Evolutionary conservation across 2,113 vertebrate species (phyloP).

Genomic region (Larimichthys polyactis): DNA sequence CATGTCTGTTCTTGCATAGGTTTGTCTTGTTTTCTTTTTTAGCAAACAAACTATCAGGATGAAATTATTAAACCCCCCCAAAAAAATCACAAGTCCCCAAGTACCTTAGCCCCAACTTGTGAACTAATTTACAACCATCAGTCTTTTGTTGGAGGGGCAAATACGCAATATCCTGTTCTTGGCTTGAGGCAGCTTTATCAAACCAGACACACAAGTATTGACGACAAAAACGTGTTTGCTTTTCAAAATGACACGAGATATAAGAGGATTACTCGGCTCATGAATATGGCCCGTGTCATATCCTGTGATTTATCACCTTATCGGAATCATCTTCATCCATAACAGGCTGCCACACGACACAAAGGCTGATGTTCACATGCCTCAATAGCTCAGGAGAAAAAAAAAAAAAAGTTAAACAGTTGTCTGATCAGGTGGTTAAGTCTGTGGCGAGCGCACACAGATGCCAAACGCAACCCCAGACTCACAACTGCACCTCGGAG

Average conservation of each 20-base stretch:
- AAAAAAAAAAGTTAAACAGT: slow-evolving; percentile 27
- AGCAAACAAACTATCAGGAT: too few relatives aligned
- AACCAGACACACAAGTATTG: slow-evolving; percentile 33
- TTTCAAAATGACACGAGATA: slow-evolving; percentile 51
- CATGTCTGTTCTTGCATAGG: too few relatives aligned
- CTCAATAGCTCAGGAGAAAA: slow-evolving; percentile 49
- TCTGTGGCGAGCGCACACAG: neutral
- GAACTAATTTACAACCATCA: neutral
- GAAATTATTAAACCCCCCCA: neutral
- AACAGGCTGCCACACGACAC: slow-evolving; percentile 50
- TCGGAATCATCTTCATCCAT: slow-evolving; percentile 54
- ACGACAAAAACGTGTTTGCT: slow-evolving; percentile 58
- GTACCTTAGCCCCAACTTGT: neutral
- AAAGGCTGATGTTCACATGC: slow-evolving; percentile 41
- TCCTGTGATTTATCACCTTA: slow-evolving; percentile 61
- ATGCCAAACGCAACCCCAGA: slow-evolving; percentile 18
- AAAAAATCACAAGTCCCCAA: neutral
- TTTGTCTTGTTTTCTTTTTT: too few relatives aligned
- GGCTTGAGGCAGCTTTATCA: slow-evolving; percentile 18
- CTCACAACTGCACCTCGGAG: slow-evolving; percentile 25
- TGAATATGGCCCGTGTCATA: slow-evolving; percentile 52
- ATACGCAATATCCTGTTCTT: neutral
- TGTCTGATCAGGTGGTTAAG: slow-evolving; percentile 29
- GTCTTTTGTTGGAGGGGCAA: neutral
- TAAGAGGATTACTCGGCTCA: slow-evolving; percentile 71